These are phyloP conservation scores for Bombus terrestris DNA, from an alignment of 1,140 invertebrate species.

Conservation along the genomic window DNA sequence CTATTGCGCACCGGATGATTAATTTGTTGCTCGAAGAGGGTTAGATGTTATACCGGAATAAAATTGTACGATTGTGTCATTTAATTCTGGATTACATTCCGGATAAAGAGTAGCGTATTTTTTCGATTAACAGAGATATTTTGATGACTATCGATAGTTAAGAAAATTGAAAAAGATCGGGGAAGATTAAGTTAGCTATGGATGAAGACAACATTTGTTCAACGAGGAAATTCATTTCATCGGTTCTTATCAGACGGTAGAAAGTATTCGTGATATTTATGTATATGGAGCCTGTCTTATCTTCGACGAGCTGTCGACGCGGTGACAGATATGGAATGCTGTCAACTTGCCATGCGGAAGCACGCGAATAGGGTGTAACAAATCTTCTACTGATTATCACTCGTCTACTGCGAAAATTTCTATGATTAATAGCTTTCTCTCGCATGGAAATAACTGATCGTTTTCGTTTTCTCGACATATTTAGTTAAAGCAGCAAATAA, in stretches of 20 bases:
- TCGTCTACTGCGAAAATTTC: background rate
- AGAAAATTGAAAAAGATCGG: background rate
- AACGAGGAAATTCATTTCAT: background rate
- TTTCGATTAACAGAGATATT: background rate
- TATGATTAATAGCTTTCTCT: background rate
- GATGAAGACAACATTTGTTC: background rate
- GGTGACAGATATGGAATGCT: slow-evolving; percentile 58
- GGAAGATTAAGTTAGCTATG: background rate
- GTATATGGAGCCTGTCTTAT: background rate
- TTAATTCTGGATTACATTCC: background rate
- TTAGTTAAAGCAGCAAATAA: background rate
- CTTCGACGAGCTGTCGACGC: background rate
- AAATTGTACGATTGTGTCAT: background rate
- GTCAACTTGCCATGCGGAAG: slow-evolving; percentile 50
- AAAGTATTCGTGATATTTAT: background rate
- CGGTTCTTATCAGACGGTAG: background rate
- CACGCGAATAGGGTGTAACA: background rate
- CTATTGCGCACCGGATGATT: background rate
- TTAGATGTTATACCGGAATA: background rate
- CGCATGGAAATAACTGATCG: background rate
- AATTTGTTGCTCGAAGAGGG: too few relatives aligned
- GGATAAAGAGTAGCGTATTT: background rate
- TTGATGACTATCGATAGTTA: background rate
- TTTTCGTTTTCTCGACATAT: background rate
- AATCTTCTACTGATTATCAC: slow-evolving; percentile 29